These are phyloP conservation scores for Cryptus armator DNA, from an alignment of 2,888 invertebrate species.

Conservation along the genomic window DNA sequence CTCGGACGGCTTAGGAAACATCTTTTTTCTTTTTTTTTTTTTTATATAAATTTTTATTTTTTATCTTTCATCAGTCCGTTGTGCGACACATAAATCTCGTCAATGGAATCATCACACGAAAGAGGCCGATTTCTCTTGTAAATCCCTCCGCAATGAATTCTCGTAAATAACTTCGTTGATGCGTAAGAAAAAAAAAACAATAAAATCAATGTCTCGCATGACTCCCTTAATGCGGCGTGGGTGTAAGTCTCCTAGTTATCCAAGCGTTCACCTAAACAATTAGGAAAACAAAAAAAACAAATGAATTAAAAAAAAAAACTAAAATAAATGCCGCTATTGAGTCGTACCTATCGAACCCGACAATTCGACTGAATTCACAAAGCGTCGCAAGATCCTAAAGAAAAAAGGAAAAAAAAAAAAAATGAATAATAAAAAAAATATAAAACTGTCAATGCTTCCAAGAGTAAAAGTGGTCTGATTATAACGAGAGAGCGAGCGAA, in stretches of 20 bases:
- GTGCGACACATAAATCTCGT: conserved; percentile 35
- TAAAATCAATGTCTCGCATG: conserved; percentile 13
- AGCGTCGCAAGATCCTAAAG: conserved; percentile 51
- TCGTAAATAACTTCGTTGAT: conserved; percentile 29
- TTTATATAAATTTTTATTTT: conserved; percentile 5
- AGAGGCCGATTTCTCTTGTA: conserved; percentile 28
- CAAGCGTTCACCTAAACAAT: conserved; percentile 39
- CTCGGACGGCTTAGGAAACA: conserved; percentile 34
- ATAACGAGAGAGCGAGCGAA: conserved; percentile 54
- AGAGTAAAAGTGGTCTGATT: conserved; percentile 66
- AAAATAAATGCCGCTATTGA: conserved; percentile 50
- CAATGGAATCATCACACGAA: conserved; percentile 49
- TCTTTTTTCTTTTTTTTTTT: conserved; percentile 4
- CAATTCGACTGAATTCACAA: conserved; percentile 51
- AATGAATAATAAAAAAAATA: conserved; percentile 53
- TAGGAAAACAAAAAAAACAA: conserved; percentile 18
- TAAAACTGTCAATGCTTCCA: conserved; percentile 73
- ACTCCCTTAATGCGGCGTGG: conserved; percentile 4
- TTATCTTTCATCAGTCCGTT: conserved; percentile 21
- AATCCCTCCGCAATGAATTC: conserved; percentile 7
- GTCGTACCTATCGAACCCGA: conserved; percentile 43
- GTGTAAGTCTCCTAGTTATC: conserved; percentile 35
- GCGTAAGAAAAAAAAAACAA: conserved; percentile 25
- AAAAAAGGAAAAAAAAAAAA: conserved; percentile 60
- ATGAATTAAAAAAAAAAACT: conserved; percentile 9